A percentile compares a stretch with the other conserved stretches of the same genome.
phyloP scores from a whole-genome alignment of 1,140 invertebrate species.

The Hycleus cichorii region DNA sequence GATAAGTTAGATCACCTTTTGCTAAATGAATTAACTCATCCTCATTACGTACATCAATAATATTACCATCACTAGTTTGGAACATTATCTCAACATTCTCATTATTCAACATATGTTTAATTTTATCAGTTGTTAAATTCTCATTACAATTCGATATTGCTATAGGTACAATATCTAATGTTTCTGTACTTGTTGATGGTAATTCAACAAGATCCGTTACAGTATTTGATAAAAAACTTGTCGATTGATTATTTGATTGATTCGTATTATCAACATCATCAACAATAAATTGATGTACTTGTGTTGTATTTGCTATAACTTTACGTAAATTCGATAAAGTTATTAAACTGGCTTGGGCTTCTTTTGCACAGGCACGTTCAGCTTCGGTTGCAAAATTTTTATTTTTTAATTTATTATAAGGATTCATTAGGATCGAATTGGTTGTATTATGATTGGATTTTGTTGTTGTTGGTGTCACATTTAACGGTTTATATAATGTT shows the following conservation, averaged over 20 bases:
- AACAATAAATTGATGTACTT: conserved; percentile 32
- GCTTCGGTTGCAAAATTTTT: conserved; percentile 29
- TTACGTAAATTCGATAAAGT: conserved; percentile 35
- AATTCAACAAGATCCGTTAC: conserved; percentile 1
- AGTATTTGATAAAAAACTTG: conserved; percentile 33
- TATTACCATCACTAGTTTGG: conserved; percentile 34
- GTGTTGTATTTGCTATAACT: conserved; percentile 30
- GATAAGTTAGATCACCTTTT: conserved; percentile 28
- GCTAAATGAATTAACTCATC: conserved; percentile 30
- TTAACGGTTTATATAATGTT: conserved; percentile 17
- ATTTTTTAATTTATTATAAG: conserved; percentile 10
- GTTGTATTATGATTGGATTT: conserved; percentile 5
- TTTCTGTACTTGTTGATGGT: not conserved
- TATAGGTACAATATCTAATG: conserved; percentile 8
- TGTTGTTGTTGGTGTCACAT: conserved; percentile 3
- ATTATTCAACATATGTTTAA: conserved; percentile 29
- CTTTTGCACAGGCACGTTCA: conserved; percentile 37
- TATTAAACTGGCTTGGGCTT: conserved; percentile 33
- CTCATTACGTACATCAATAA: conserved; percentile 33
- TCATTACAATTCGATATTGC: not conserved
- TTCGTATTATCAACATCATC: conserved; percentile 33
- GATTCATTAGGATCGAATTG: not conserved
- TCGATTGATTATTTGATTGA: conserved; percentile 25
- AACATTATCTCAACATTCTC: conserved; percentile 35
- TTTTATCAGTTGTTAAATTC: conserved; percentile 26